These are phyloP conservation scores for Discoglossus pictus DNA, from an alignment of 2,797 vertebrate genomes.

Conservation along the genomic window DNA sequence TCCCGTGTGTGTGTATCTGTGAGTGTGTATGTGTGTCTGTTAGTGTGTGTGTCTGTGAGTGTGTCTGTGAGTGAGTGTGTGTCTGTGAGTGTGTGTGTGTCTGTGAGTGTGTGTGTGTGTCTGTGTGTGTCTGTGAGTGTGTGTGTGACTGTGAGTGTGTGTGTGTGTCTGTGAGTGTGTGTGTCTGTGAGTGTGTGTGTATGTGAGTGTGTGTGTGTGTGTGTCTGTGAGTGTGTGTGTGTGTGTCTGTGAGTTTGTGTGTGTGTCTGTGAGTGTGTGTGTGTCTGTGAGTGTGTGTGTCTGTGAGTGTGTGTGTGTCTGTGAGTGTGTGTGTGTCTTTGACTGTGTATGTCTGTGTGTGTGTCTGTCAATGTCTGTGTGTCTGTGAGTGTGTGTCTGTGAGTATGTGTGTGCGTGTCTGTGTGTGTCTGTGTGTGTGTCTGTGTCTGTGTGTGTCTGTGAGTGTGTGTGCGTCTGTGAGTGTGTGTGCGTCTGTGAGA, in stretches of 20 bases:
- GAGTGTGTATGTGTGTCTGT: neutral
- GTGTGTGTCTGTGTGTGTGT: too few species aligned
- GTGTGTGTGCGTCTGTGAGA: too few species aligned
- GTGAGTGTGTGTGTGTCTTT: neutral
- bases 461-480: too few species aligned
- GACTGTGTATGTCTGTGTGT: neutral
- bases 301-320: neutral
- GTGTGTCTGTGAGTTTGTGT: neutral
- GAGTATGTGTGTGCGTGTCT: too few species aligned
- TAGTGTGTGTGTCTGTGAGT: neutral
- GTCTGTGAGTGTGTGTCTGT: neutral
- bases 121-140: neutral
- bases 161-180: neutral
- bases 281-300: neutral
- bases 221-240: neutral
- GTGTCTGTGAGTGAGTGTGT: neutral
- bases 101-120: neutral
- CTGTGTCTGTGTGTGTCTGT: too few species aligned
- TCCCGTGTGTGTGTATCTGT: neutral
- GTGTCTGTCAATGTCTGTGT: neutral
- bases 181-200: neutral
- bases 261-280: neutral
- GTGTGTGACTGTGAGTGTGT: neutral
- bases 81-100: neutral
- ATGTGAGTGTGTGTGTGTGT: neutral